These are phyloP conservation scores for Leptinotarsa juncta DNA, from an alignment of 2,888 invertebrate species.

Conservation along the genomic window DNA sequence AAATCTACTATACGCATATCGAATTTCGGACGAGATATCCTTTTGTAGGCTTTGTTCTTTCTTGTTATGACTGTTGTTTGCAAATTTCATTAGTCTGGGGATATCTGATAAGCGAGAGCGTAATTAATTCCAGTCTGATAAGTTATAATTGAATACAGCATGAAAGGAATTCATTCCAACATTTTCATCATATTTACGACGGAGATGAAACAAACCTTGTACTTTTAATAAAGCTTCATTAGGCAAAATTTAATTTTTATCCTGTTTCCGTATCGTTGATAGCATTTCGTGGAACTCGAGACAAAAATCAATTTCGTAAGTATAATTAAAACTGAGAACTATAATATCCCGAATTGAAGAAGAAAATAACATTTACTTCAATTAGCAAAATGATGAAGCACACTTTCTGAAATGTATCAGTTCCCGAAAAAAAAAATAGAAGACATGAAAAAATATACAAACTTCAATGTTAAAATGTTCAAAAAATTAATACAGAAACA, in stretches of 20 bases:
- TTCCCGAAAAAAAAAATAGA: too few species aligned
- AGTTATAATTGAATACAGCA: conserved; percentile 39
- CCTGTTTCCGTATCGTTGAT: background rate
- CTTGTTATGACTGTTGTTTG: conserved; percentile 41
- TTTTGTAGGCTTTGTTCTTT: conserved; percentile 48
- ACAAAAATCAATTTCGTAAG: background rate
- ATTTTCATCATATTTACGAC: conserved; percentile 3
- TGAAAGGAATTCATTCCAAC: conserved; percentile 18
- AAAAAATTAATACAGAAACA: too few species aligned
- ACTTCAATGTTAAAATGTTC: too few species aligned
- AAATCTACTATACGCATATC: conserved; percentile 57
- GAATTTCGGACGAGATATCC: conserved; percentile 53
- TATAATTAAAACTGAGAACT: background rate
- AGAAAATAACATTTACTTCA: background rate
- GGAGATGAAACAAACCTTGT: conserved; percentile 16
- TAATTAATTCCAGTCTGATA: conserved; percentile 43
- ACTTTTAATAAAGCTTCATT: conserved; percentile 10
- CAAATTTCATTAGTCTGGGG: conserved; percentile 41
- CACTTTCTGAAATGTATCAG: too few species aligned
- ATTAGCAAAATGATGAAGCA: too few species aligned
- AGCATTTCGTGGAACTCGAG: background rate
- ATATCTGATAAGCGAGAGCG: conserved; percentile 41
- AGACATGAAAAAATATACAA: too few species aligned
- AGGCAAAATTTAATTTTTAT: background rate
- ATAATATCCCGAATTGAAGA: background rate